Conservation (phyloP, 2,797 vertebrate species). For the Malurus splendens region DNA sequence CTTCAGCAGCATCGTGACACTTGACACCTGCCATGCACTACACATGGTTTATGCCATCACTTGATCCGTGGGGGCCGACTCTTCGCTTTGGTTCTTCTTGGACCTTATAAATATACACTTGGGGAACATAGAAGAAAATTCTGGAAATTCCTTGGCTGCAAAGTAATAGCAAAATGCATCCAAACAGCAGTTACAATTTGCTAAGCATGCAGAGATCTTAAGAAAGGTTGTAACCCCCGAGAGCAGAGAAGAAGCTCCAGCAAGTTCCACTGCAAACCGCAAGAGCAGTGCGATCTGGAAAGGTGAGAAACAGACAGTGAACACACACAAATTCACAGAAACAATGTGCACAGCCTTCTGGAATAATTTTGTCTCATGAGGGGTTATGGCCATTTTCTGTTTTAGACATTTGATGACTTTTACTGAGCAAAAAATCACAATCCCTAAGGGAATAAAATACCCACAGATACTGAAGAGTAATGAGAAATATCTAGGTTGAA, state of each 20-base stretch:
- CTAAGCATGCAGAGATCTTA: slow-evolving; percentile 58
- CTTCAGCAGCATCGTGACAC: neutral
- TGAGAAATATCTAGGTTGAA: accelerated
- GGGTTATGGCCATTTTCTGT: neutral
- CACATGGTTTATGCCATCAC: neutral
- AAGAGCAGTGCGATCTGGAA: slow-evolving; percentile 43
- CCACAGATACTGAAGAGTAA: neutral
- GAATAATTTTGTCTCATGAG: neutral
- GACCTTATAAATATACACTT: neutral
- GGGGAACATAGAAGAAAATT: slow-evolving; percentile 23
- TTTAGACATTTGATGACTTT: slow-evolving; percentile 39
- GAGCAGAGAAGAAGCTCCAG: neutral
- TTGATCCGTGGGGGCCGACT: neutral
- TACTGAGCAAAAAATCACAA: slow-evolving; percentile 46
- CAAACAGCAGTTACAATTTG: slow-evolving; percentile 80
- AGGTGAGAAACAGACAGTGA: slow-evolving; percentile 77
- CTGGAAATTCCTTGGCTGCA: slow-evolving; percentile 66
- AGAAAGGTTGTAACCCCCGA: accelerated
- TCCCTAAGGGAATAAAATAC: slow-evolving; percentile 1
- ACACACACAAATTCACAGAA: slow-evolving; percentile 75
- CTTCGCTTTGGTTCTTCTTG: neutral
- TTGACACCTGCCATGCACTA: neutral
- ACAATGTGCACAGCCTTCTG: slow-evolving; percentile 65
- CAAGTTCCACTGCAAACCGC: neutral
- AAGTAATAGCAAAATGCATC: slow-evolving; percentile 82